Evolutionary conservation across 2,888 invertebrate genomes (phyloP), one percentile per base, ranked within the genome.

Genomic region (Trissolcus brochymenae): DNA sequence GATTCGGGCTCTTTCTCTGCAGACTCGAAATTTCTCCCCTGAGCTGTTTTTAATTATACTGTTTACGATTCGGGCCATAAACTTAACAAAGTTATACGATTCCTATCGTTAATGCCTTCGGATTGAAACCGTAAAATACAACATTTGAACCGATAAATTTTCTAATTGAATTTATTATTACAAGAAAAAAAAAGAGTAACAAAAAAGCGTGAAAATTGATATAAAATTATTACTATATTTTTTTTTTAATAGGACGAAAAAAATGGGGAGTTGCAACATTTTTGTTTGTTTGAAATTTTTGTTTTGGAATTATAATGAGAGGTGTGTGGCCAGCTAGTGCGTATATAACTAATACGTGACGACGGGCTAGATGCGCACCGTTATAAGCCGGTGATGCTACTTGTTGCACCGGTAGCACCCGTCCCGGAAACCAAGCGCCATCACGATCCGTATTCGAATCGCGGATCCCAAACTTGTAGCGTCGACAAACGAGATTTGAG

Each of bases 361-460:
- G 65, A 50, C 55, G 62, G 67, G 64, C 70, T 81, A 81, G 79
- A 77, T 79, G 74, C 65, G 70, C 81, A 76, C 78, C 79, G 78
- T 81, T 86, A 82, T 83, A 83, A 84, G 84, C 83, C 83, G 35
- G 82, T 83, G 83, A 86, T 85, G 86, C 87, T 87, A 87, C 87
- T 87, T 87, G 87, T 87, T 87, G 87, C 87, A 84, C 83, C 71
- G 77, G 87, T 87, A 87, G 87, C 87, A 84, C 84, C 73, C 78
- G 81, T 80, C 82, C 84, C 84, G 82, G 83, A 84, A 83, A 82
- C 84, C 74, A 51, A 64, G 70, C 53, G 61, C 68, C 35, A 35
- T 35, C 60, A 50, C 72, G 61, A 64, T 77, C 72, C 75, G 76
- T 60, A 76, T 66, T 71, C 66, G 76, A 66, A 71, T 57, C 71